These are phyloP conservation scores for Drosophila prosaltans DNA, from an alignment of 1,140 invertebrate species.

Conservation along the genomic window DNA sequence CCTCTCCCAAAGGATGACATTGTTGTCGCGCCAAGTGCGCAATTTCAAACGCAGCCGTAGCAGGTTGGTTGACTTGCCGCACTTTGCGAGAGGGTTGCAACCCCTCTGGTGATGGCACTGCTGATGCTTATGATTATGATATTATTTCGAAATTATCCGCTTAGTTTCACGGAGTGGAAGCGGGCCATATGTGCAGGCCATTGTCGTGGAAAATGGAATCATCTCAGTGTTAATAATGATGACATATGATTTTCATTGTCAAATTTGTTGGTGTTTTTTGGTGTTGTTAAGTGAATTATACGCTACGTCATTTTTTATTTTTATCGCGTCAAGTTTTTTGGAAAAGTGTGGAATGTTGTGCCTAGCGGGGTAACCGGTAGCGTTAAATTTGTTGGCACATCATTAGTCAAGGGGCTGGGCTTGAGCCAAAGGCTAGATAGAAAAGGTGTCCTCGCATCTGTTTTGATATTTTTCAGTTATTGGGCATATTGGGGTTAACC, in stretches of 20 bases:
- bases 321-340: conserved; percentile 42
- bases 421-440: conserved; percentile 1
- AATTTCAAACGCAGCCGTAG: conserved; percentile 66
- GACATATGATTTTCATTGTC: conserved; percentile 83
- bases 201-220: conserved; percentile 80
- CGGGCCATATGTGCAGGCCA: conserved; percentile 68
- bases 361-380: conserved; percentile 63
- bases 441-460: conserved; percentile 62
- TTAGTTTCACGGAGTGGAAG: conserved; percentile 72
- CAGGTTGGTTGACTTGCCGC: conserved; percentile 76
- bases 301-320: conserved; percentile 71
- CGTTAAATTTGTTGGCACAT: conserved; percentile 82
- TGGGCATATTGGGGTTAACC: conserved; percentile 11
- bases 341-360: conserved; percentile 2
- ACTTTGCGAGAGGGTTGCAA: conserved; percentile 44
- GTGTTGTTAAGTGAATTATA: conserved; percentile 76
- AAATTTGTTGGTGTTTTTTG: conserved; percentile 59
- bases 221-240: conserved; percentile 83
- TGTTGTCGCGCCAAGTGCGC: conserved; percentile 57
- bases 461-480: conserved; percentile 62
- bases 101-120: conserved; percentile 18
- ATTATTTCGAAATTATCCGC: conserved; percentile 83
- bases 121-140: conserved; percentile 80
- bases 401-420: conserved; percentile 68
- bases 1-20: conserved; percentile 6